These are phyloP conservation scores for Stylophora pistillata DNA, from an alignment of 64 coral and sea anemone species.

Conservation along the genomic window DNA sequence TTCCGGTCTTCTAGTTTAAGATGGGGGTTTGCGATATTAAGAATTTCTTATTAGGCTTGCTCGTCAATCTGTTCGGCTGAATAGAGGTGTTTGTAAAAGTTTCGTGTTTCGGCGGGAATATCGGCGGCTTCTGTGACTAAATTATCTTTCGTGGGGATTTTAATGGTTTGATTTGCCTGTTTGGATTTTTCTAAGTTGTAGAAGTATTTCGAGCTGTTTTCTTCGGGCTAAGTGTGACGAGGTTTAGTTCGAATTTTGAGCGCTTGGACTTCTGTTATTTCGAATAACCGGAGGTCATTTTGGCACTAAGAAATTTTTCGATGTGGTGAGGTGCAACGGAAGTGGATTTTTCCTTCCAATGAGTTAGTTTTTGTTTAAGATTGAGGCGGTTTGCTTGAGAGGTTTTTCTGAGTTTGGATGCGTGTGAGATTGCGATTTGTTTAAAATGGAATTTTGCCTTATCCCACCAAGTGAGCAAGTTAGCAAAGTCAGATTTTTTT, in stretches of 20 bases:
- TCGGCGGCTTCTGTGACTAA: not conserved
- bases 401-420: not conserved
- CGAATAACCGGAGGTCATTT: no score
- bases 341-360: not conserved
- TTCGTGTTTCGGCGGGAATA: conserved; percentile 6
- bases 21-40: not conserved
- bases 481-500: not conserved
- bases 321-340: not conserved
- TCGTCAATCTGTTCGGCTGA: not conserved
- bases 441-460: conserved; percentile 39
- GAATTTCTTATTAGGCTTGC: not conserved
- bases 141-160: conserved; percentile 13
- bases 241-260: not conserved
- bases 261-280: no score
- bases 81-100: conserved; percentile 22
- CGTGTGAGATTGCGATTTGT: not conserved
- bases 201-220: conserved; percentile 28
- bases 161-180: no score
- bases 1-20: not conserved
- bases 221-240: not conserved
- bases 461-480: conserved; percentile 28
- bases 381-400: not conserved
- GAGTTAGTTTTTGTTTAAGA: not conserved
- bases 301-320: no score
- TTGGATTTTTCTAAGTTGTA: conserved; percentile 16